Evolutionary conservation across 2,888 invertebrate genomes (phyloP).

Genomic region (Hecatera dysodea): DNA sequence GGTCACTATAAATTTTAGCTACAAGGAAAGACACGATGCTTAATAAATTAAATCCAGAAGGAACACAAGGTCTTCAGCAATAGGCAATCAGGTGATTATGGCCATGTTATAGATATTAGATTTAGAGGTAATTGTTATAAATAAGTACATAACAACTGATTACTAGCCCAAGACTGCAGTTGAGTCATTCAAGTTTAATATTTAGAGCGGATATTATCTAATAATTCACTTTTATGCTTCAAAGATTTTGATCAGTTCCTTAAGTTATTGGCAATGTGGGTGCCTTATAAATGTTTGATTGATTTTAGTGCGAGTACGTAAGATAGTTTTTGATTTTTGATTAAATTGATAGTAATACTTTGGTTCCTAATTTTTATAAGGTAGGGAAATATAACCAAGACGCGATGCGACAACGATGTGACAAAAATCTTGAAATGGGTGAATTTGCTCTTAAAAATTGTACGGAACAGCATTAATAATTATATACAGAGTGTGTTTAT

Average conservation of each 20-base stretch:
- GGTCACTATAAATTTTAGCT: conserved; percentile 10
- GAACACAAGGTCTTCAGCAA: conserved; percentile 40
- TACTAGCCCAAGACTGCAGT: conserved; percentile 16
- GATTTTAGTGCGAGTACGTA: too few relatives aligned
- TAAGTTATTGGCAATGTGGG: neutral
- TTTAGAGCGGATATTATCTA: conserved; percentile 24
- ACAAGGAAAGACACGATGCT: conserved; percentile 15
- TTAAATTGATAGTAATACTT: too few relatives aligned
- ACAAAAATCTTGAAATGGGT: too few relatives aligned
- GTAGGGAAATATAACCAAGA: too few relatives aligned
- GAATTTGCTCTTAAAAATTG: too few relatives aligned
- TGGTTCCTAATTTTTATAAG: too few relatives aligned
- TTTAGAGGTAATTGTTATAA: conserved; percentile 52
- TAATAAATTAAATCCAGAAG: conserved; percentile 36
- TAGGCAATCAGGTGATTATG: conserved; percentile 37
- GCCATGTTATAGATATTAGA: conserved; percentile 34
- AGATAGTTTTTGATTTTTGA: too few relatives aligned
- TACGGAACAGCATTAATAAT: too few relatives aligned
- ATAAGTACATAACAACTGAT: conserved; percentile 48
- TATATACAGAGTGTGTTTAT: too few relatives aligned
- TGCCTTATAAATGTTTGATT: too few relatives aligned
- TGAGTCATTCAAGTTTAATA: conserved; percentile 42
- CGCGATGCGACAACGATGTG: too few relatives aligned
- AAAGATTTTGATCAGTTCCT: neutral
- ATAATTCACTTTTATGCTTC: conserved; percentile 3